Percentiles rank a stretch among this genome's conserved stretches.
Conservation (phyloP, 2,113 vertebrate species). For the Polyodon spathula region DNA sequence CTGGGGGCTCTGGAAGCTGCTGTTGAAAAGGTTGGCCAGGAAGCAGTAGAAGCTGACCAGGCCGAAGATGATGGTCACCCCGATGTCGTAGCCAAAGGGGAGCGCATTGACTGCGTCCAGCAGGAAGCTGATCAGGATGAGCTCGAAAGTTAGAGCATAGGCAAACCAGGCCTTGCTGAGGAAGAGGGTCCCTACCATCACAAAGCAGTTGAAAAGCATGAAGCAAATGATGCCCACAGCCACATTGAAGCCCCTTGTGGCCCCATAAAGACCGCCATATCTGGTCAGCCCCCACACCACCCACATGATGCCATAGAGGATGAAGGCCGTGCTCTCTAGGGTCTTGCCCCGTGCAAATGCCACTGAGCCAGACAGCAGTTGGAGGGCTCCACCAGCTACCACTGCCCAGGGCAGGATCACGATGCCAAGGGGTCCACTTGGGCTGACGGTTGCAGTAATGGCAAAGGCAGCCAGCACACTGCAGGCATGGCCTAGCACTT, state of each 20-base stretch:
- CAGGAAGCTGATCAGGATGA: conserved; percentile 72
- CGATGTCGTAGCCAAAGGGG: conserved; percentile 66
- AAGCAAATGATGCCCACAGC: conserved; percentile 64
- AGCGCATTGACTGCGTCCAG: conserved; percentile 58
- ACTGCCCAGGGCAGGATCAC: conserved; percentile 72
- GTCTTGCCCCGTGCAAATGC: conserved; percentile 77
- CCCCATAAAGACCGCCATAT: conserved; percentile 55
- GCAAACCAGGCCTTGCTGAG: conserved; percentile 63
- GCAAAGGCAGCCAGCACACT: conserved; percentile 69
- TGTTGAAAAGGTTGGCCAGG: conserved; percentile 60
- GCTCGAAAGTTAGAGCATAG: conserved; percentile 64
- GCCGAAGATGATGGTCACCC: conserved; percentile 70
- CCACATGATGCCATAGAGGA: conserved; percentile 74
- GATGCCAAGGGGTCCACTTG: conserved; percentile 44
- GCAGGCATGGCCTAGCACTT: conserved; percentile 64
- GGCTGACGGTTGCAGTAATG: conserved; percentile 43
- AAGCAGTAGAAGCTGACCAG: conserved; percentile 82
- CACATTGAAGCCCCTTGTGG: conserved; percentile 56
- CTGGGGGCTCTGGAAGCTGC: conserved; percentile 57
- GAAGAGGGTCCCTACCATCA: conserved; percentile 62
- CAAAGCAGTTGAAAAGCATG: conserved; percentile 70
- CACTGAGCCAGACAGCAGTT: conserved; percentile 59
- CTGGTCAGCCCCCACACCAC: conserved; percentile 71
- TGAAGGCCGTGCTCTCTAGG: conserved; percentile 73
- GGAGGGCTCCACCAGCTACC: conserved; percentile 64